A percentile compares a stretch with the other conserved stretches of the same genome.
Conservation (phyloP, 2,888 invertebrate species). For the Taphrorychus bicolor region DNA sequence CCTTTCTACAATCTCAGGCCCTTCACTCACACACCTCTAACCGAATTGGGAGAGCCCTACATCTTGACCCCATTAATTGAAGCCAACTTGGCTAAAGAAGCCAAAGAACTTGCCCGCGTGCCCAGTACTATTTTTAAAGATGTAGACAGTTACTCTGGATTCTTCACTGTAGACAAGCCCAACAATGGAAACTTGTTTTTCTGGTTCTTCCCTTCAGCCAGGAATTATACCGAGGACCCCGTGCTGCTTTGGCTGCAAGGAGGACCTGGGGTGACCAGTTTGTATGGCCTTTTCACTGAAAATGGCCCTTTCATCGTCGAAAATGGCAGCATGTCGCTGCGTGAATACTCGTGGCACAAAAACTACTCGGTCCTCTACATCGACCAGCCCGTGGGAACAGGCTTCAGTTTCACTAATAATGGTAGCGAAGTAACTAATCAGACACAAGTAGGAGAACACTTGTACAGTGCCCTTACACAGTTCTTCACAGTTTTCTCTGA, state of each 20-base stretch:
- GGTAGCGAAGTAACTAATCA: constrained; percentile 73
- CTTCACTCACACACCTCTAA: constrained; percentile 22
- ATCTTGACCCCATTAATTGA: constrained; percentile 79
- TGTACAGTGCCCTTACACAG: constrained; percentile 79
- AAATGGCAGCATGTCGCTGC: constrained; percentile 56
- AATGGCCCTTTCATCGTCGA: constrained; percentile 74
- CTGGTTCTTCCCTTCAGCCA: constrained; percentile 83
- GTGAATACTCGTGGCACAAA: constrained; percentile 79
- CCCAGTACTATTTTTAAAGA: constrained; percentile 59
- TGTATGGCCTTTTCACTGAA: constrained; percentile 19
- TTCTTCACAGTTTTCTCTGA: constrained; percentile 86
- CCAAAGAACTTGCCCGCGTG: constrained; percentile 62
- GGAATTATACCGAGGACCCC: constrained; percentile 64
- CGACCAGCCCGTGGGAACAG: constrained; percentile 88
- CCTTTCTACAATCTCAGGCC: constrained; percentile 12
- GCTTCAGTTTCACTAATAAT: constrained; percentile 84
- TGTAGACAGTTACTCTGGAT: constrained; percentile 75
- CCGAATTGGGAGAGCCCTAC: constrained; percentile 65
- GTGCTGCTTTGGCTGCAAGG: constrained; percentile 84
- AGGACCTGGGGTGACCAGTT: constrained; percentile 68
- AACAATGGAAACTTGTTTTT: constrained; percentile 83
- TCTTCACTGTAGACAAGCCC: constrained; percentile 77
- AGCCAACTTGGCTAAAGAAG: constrained; percentile 72
- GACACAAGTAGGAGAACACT: constrained; percentile 78
- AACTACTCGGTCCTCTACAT: constrained; percentile 85